phyloP scores from a whole-genome alignment of 2,888 invertebrate genomes.

The Melieria omissa region DNA sequence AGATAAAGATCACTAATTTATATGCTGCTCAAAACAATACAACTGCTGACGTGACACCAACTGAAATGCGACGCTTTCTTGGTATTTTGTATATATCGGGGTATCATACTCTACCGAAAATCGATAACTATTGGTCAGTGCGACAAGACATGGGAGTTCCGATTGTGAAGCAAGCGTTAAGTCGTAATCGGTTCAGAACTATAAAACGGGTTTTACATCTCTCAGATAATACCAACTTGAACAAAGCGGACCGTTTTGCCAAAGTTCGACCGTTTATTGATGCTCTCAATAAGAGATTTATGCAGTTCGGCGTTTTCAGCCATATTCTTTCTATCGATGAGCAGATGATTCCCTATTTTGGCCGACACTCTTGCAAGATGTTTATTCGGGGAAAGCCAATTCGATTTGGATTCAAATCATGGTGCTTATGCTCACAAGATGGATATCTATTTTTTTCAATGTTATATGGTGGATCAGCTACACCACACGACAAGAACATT shows the following conservation, averaged over 20 bases:
- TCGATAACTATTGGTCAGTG: conserved; percentile 8
- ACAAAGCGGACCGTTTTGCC: neutral
- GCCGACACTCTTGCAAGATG: conserved; percentile 1
- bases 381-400: neutral
- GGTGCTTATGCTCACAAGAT: no score
- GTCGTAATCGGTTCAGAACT: neutral
- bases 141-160: neutral
- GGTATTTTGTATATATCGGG: conserved; percentile 2
- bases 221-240: neutral
- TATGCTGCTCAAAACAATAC: conserved; percentile 11
- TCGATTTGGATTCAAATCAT: no score
- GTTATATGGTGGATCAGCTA: conserved; percentile 23
- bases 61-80: conserved; percentile 4
- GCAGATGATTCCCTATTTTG: neutral
- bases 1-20: conserved; percentile 6
- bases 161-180: neutral
- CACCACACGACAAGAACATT: conserved; percentile 19
- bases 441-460: conserved; percentile 4
- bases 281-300: conserved; percentile 7
- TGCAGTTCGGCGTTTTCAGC: conserved; percentile 8
- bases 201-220: conserved; percentile 6
- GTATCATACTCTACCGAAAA: conserved; percentile 5
- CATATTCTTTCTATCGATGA: neutral
- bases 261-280: neutral
- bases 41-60: neutral